These are phyloP conservation scores for Oligia fasciuncula DNA, from an alignment of 2,888 invertebrate genomes.

Conservation along the genomic window DNA sequence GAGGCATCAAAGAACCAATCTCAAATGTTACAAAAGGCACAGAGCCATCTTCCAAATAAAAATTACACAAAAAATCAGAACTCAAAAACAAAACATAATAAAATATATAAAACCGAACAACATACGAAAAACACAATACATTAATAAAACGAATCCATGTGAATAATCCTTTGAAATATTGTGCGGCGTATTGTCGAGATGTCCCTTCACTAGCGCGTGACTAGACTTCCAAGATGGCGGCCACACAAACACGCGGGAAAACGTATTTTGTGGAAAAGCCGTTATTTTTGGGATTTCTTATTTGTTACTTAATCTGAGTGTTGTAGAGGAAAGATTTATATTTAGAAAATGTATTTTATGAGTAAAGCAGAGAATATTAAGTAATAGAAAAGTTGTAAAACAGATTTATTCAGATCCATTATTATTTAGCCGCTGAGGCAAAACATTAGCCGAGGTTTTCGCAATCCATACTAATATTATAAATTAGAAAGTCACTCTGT, in stretches of 20 bases:
- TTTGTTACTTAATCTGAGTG: constrained; percentile 34
- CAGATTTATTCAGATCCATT: neutral
- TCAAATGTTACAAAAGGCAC: neutral
- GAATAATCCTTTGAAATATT: constrained; percentile 66
- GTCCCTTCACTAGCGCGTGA: constrained; percentile 56
- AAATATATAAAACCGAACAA: constrained; percentile 22
- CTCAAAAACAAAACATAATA: constrained; percentile 35
- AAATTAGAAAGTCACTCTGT: no score
- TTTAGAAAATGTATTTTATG: neutral
- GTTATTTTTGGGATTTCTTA: constrained; percentile 11
- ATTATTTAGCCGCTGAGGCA: neutral
- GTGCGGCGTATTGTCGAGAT: constrained; percentile 59
- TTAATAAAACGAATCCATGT: constrained; percentile 61
- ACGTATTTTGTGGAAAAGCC: constrained; percentile 21
- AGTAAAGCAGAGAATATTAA: neutral
- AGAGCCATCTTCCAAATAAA: constrained; percentile 4
- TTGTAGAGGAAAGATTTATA: constrained; percentile 2
- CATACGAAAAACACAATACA: constrained; percentile 50
- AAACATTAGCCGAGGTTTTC: neutral
- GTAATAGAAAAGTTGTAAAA: neutral
- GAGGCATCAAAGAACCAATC: neutral
- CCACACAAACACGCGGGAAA: constrained; percentile 41
- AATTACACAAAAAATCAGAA: constrained; percentile 23
- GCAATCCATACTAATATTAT: neutral
- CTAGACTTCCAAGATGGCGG: constrained; percentile 54